These are phyloP conservation scores for Meloidogyne exigua DNA, from an alignment of 1,140 invertebrate species.

Conservation along the genomic window DNA sequence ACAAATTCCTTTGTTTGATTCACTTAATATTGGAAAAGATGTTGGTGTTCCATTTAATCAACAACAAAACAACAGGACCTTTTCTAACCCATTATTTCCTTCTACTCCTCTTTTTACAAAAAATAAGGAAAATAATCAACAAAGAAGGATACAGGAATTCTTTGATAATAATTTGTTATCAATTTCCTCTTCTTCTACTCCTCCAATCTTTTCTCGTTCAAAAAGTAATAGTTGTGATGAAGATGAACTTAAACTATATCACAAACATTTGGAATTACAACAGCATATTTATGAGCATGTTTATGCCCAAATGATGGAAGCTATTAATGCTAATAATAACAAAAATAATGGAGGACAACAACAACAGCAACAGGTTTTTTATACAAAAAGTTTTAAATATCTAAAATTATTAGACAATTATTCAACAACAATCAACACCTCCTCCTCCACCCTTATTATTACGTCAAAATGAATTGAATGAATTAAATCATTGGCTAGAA, in stretches of 20 bases:
- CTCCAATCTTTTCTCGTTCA: neutral
- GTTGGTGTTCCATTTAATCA: neutral
- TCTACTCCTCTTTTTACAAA: neutral
- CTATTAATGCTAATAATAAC: neutral
- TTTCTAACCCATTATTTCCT: neutral
- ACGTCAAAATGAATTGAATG: conserved; percentile 16
- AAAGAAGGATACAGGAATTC: neutral
- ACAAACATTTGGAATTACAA: conserved; percentile 53
- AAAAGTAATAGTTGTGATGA: conserved; percentile 48
- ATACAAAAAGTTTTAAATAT: too few species aligned
- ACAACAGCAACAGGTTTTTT: neutral
- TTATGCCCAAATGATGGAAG: conserved; percentile 29
- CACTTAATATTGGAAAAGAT: neutral
- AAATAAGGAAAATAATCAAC: neutral
- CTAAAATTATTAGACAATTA: too few species aligned
- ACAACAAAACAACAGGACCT: neutral
- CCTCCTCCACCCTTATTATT: conserved; percentile 3
- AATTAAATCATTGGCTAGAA: conserved; percentile 68
- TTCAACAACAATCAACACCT: too few species aligned
- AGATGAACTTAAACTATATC: conserved; percentile 45
- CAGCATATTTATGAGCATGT: conserved; percentile 54
- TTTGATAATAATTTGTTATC: neutral
- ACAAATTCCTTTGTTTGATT: neutral
- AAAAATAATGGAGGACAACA: neutral
- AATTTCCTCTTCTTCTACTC: neutral